Conservation (phyloP, 1,140 invertebrate species). For the Caenorhabditis briggsae region DNA sequence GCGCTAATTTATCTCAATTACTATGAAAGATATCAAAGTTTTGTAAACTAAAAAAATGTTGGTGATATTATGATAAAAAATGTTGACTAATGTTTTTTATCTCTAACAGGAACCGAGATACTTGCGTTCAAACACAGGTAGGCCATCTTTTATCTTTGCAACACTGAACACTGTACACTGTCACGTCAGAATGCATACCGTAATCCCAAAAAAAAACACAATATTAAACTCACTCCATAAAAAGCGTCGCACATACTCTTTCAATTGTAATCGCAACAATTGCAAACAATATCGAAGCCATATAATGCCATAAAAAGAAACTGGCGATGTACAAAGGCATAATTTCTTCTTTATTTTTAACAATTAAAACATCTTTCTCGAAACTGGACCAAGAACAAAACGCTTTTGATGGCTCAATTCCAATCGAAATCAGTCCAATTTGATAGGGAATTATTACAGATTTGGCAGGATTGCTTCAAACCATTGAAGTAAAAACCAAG, state of each 20-base stretch:
- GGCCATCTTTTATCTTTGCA: no score
- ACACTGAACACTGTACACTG: no score
- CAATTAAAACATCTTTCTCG: background rate
- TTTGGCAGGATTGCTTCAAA: background rate
- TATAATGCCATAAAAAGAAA: background rate
- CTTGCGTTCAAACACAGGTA: no score
- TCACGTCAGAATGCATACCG: no score
- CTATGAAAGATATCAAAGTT: no score
- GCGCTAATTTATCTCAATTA: no score
- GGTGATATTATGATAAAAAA: no score
- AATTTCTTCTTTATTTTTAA: background rate
- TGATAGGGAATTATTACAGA: background rate
- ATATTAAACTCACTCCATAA: constrained; percentile 20
- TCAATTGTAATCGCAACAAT: background rate
- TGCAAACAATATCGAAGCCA: background rate
- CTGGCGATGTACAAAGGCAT: background rate
- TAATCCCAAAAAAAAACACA: no score
- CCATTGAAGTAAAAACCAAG: constrained; percentile 12
- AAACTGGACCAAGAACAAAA: background rate
- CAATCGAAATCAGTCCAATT: background rate
- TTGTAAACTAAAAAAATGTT: no score
- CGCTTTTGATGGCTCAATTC: background rate
- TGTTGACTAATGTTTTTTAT: no score
- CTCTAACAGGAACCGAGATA: no score
- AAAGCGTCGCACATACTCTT: background rate